Evolutionary conservation across 2,888 invertebrate genomes (phyloP).

Genomic region (Habroteleia sp.): DNA sequence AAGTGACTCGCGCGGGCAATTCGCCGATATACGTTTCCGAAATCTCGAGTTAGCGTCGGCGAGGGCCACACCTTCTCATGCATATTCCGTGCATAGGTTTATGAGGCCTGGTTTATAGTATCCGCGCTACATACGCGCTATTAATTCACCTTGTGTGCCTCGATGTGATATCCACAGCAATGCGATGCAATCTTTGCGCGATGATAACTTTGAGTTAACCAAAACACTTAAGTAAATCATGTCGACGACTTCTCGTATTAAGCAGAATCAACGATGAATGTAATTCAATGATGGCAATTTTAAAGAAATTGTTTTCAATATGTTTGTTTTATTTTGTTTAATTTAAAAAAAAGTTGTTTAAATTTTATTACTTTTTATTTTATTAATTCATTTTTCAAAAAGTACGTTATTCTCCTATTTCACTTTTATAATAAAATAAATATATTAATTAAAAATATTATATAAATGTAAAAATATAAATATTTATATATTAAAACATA

Average conservation of each 20-base stretch:
- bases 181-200: slow-evolving; percentile 62
- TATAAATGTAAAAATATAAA: no score
- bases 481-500: no score
- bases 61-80: slow-evolving; percentile 76
- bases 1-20: slow-evolving; percentile 69
- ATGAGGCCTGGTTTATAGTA: slow-evolving; percentile 66
- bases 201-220: slow-evolving; percentile 57
- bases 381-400: no score
- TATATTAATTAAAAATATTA: no score
- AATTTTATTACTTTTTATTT: no score
- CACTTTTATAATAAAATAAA: no score
- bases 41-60: slow-evolving; percentile 71
- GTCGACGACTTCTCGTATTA: slow-evolving; percentile 20
- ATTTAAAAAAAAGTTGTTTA: no score
- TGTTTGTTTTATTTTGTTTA: no score
- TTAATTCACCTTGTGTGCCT: slow-evolving; percentile 70
- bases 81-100: slow-evolving; percentile 74
- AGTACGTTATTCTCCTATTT: no score
- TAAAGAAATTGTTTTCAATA: no score
- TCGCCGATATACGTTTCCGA: slow-evolving; percentile 75
- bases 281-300: slow-evolving; percentile 29
- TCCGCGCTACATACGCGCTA: slow-evolving; percentile 69
- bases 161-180: slow-evolving; percentile 56
- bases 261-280: slow-evolving; percentile 15
- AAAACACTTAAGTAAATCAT: slow-evolving; percentile 59